phyloP scores from a whole-genome alignment of 2,113 vertebrate species.

The Bombycilla garrulus region DNA sequence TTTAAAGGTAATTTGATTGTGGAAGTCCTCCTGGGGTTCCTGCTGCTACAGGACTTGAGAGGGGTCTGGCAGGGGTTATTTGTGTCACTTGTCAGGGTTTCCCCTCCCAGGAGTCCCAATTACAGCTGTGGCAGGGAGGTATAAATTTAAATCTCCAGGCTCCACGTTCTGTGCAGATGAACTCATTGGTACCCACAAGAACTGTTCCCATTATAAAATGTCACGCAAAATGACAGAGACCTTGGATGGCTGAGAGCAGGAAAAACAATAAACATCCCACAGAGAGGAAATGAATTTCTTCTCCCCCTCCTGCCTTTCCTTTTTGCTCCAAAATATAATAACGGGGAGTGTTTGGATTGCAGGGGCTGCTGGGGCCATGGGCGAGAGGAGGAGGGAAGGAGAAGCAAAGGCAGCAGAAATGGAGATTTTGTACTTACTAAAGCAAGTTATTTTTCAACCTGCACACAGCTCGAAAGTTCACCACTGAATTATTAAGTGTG shows the following conservation, averaged over 20 bases:
- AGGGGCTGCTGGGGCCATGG: neutral
- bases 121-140: neutral
- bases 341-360: constrained; percentile 22
- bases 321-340: neutral
- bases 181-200: constrained; percentile 23
- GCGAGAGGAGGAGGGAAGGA: neutral
- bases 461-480: constrained; percentile 44
- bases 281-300: constrained; percentile 16
- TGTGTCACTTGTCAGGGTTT: constrained; percentile 22
- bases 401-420: constrained; percentile 18
- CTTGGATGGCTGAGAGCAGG: constrained; percentile 14
- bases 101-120: constrained; percentile 1
- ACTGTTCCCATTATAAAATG: constrained; percentile 37
- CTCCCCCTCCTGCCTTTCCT: neutral
- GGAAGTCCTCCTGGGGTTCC: neutral
- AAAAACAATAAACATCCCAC: constrained; percentile 52
- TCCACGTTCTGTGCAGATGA: neutral
- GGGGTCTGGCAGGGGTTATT: constrained; percentile 4
- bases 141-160: constrained; percentile 25
- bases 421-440: constrained; percentile 52
- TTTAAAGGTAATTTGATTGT: constrained; percentile 35
- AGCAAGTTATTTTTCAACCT: constrained; percentile 58
- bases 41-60: neutral
- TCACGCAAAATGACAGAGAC: neutral
- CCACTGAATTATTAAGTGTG: constrained; percentile 63